Evolutionary conservation across 2,888 invertebrate genomes (phyloP).

Genomic region (Amblyjoppa fuscipennis): DNA sequence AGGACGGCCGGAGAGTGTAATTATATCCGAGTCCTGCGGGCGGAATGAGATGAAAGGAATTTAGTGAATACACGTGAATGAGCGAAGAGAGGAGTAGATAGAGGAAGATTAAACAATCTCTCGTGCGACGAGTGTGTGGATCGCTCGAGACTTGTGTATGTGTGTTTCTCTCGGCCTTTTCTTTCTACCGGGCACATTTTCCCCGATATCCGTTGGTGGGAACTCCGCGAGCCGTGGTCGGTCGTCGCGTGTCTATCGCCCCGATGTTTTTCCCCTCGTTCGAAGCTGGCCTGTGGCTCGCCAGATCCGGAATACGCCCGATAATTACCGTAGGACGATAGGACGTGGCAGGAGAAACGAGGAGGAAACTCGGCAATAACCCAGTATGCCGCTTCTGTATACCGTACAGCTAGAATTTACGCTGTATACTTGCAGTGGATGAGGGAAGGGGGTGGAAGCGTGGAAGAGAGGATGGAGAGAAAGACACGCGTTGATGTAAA

Average conservation of each 20-base stretch:
- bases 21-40: conserved; percentile 40
- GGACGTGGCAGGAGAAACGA: conserved; percentile 31
- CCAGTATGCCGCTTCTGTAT: conserved; percentile 6
- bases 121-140: conserved; percentile 9
- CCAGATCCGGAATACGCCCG: conserved; percentile 53
- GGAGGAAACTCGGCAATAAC: conserved; percentile 58
- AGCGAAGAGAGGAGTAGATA: conserved; percentile 20
- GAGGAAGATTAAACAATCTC: conserved; percentile 61
- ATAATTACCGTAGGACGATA: conserved; percentile 62
- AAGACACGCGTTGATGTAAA: not conserved
- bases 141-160: conserved; percentile 15
- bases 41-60: conserved; percentile 54
- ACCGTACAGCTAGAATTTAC: conserved; percentile 20
- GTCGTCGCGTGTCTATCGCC: conserved; percentile 47
- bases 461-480: not conserved
- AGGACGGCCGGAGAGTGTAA: conserved; percentile 39
- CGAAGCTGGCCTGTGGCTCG: conserved; percentile 56
- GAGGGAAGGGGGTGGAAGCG: not conserved
- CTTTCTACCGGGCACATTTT: conserved; percentile 26
- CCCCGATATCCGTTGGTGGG: conserved; percentile 37
- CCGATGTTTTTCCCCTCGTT: conserved; percentile 51
- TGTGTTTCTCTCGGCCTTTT: conserved; percentile 44
- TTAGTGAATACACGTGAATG: conserved; percentile 43
- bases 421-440: not conserved
- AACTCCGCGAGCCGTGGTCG: conserved; percentile 9